Conservation (phyloP, 2,888 invertebrate species). For the Agapostemon virescens region DNA sequence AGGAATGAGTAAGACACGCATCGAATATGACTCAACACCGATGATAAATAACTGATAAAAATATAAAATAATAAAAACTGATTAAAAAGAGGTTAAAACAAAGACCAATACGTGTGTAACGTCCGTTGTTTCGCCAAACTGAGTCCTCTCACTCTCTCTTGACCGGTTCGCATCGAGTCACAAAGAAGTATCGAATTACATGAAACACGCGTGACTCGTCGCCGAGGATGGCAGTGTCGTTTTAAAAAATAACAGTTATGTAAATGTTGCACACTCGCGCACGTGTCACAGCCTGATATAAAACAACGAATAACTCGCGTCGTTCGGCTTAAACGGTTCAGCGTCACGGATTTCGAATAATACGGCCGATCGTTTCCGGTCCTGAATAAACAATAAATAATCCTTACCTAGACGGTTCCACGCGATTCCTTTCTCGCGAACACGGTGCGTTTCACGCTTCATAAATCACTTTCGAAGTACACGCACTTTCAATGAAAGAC, state of each 20-base stretch:
- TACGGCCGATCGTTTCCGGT: no score
- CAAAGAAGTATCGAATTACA: neutral
- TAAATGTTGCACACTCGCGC: constrained; percentile 10
- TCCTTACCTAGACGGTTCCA: constrained; percentile 16
- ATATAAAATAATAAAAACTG: no score
- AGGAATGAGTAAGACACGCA: neutral
- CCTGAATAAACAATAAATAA: neutral
- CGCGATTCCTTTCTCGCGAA: constrained; percentile 7
- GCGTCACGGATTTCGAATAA: neutral
- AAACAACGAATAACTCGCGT: constrained; percentile 24
- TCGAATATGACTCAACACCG: neutral
- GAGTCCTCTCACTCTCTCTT: neutral
- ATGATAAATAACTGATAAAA: neutral
- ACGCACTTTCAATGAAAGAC: neutral
- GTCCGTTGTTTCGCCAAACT: neutral
- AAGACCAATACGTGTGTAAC: neutral
- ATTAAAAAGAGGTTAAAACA: neutral
- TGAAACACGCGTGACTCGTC: neutral
- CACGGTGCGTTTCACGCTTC: constrained; percentile 12
- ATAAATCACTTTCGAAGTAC: constrained; percentile 23
- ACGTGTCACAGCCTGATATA: constrained; percentile 22
- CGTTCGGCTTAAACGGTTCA: neutral
- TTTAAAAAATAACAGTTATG: constrained; percentile 16
- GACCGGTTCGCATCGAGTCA: neutral
- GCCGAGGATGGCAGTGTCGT: neutral